Percentiles rank a stretch among this genome's conserved stretches.
These are phyloP conservation scores for Heterotilapia buettikoferi DNA, from an alignment of 2,113 vertebrate genomes.

Conservation along the genomic window DNA sequence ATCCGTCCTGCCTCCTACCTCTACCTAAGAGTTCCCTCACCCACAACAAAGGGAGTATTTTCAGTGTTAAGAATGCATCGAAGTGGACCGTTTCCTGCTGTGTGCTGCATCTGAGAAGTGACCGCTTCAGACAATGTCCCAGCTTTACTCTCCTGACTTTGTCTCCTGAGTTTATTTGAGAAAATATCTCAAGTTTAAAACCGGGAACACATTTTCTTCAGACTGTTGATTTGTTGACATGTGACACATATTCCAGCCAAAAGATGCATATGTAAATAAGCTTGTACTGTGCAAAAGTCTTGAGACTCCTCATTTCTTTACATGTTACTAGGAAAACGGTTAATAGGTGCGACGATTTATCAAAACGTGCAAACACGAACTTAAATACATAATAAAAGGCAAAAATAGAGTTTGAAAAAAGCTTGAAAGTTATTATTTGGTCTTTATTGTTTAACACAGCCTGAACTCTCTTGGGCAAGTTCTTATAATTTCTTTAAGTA, in stretches of 20 bases:
- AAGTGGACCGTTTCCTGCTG: background rate
- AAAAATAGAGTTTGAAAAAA: background rate
- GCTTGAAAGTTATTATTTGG: background rate
- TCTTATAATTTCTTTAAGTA: background rate
- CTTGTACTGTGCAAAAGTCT: background rate
- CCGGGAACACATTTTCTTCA: background rate
- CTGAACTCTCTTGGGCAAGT: background rate
- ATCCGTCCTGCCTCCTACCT: background rate
- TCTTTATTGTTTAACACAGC: background rate
- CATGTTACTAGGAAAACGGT: background rate
- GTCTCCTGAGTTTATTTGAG: background rate
- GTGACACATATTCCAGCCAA: background rate
- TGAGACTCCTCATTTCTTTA: background rate
- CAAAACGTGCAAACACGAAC: background rate
- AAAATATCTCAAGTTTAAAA: background rate
- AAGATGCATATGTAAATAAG: background rate
- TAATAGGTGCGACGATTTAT: fast-evolving
- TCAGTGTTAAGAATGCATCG: background rate
- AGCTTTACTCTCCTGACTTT: background rate
- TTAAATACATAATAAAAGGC: background rate
- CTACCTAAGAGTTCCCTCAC: background rate
- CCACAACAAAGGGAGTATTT: background rate
- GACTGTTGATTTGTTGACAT: background rate
- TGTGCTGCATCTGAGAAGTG: background rate
- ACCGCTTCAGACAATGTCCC: background rate